These are phyloP conservation scores for Eristalinus sepulchralis DNA, from an alignment of 2,888 invertebrate genomes.

Conservation along the genomic window DNA sequence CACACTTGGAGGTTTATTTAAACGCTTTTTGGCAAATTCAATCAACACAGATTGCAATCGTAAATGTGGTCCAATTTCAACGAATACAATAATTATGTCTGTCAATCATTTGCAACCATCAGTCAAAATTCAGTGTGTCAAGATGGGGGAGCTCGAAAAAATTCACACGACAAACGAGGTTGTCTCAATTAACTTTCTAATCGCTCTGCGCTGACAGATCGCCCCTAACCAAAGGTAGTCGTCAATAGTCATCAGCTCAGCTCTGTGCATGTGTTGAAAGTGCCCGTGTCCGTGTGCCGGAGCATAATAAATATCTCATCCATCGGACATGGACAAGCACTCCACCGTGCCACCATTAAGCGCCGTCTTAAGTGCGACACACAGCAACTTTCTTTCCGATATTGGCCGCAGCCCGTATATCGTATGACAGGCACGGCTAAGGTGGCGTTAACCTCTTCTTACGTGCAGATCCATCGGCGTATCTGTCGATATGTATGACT, in stretches of 20 bases:
- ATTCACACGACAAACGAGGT: conserved; percentile 15
- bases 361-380: neutral
- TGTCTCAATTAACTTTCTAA: conserved; percentile 43
- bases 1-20: no score
- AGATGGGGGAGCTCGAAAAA: neutral
- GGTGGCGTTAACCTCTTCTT: conserved; percentile 4
- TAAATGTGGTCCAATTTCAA: no score
- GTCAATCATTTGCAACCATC: neutral
- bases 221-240: neutral
- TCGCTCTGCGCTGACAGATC: neutral
- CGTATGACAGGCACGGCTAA: neutral
- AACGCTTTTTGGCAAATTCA: no score
- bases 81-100: no score
- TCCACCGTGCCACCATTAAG: neutral
- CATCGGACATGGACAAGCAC: conserved; percentile 29
- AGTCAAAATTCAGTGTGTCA: neutral
- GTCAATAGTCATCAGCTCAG: neutral
- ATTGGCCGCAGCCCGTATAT: neutral
- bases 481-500: neutral
- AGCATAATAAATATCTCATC: conserved; percentile 25
- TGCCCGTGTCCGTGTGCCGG: neutral
- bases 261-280: neutral
- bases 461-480: neutral
- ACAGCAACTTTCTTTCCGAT: conserved; percentile 17
- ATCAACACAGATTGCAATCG: no score